Evolutionary conservation across 2,113 vertebrate species (phyloP).

Genomic region (Sprattus sprattus): DNA sequence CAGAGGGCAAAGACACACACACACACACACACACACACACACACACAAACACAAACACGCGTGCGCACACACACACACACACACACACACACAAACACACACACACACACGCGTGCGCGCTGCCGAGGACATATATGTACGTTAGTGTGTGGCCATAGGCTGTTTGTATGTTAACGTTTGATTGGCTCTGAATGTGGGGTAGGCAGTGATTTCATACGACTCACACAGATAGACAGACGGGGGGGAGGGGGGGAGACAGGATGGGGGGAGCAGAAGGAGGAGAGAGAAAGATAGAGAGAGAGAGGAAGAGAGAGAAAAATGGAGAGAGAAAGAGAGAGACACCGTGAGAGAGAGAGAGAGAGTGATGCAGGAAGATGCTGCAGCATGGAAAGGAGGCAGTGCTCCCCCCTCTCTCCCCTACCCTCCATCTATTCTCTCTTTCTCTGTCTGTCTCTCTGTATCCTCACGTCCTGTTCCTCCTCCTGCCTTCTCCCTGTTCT

Average conservation of each 20-base stretch:
- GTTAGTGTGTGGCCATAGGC: constrained; percentile 32
- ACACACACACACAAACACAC: constrained; percentile 29
- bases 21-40: too few relatives aligned
- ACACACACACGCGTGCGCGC: constrained; percentile 37
- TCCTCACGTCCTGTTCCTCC: neutral
- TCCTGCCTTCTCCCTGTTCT: constrained; percentile 6
- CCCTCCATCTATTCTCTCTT: neutral
- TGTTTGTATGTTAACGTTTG: constrained; percentile 58
- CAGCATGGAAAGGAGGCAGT: neutral
- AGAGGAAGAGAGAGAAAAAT: constrained; percentile 13
- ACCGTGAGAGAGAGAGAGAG: too few relatives aligned
- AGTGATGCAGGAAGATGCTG: constrained; percentile 38
- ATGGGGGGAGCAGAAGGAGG: too few relatives aligned
- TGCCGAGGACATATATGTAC: constrained; percentile 33
- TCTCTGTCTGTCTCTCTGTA: neutral
- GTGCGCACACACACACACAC: constrained; percentile 28
- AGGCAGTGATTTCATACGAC: constrained; percentile 51
- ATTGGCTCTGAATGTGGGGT: constrained; percentile 55
- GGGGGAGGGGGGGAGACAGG: constrained; percentile 4
- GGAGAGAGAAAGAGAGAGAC: too few relatives aligned
- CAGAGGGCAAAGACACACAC: too few relatives aligned
- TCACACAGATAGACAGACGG: constrained; percentile 31
- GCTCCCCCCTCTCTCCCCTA: neutral
- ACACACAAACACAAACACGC: too few relatives aligned
- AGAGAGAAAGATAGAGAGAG: constrained; percentile 29